A percentile compares a stretch with the other conserved stretches of the same genome.
phyloP scores from a whole-genome alignment of 2,888 invertebrate genomes.

The Ichneumoninae sp. region DNA sequence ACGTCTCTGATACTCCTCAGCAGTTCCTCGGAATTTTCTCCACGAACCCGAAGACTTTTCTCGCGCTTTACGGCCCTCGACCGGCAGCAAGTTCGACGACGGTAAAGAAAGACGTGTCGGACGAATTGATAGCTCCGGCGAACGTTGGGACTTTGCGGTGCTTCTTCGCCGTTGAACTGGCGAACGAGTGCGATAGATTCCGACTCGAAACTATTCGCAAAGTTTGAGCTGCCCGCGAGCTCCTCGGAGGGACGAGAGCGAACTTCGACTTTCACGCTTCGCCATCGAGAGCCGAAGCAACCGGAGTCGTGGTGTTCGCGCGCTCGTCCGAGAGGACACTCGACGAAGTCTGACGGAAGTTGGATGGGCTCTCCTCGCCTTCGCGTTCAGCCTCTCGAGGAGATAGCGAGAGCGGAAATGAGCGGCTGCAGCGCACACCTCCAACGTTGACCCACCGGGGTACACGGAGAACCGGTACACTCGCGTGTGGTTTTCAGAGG shows the following conservation, averaged over 20 bases:
- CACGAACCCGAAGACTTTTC: not conserved
- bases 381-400: not conserved
- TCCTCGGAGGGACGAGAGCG: not conserved
- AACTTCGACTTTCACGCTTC: constrained; percentile 38
- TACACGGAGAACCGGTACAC: not conserved
- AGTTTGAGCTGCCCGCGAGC: constrained; percentile 24
- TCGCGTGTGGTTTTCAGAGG: not conserved
- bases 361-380: constrained; percentile 32
- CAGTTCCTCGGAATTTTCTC: too few species aligned
- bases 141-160: not conserved
- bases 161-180: not conserved
- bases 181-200: constrained; percentile 12
- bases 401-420: constrained; percentile 1
- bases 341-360: constrained; percentile 49
- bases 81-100: not conserved
- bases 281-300: not conserved
- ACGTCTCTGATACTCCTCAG: too few species aligned
- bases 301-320: too few species aligned
- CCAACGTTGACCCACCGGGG: not conserved
- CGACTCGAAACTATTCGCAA: constrained; percentile 20
- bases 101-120: not conserved
- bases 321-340: constrained; percentile 20
- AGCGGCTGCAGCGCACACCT: not conserved
- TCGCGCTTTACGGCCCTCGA: not conserved
- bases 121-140: not conserved